phyloP scores from a whole-genome alignment of 2,113 vertebrate species.

The Poecile atricapillus region DNA sequence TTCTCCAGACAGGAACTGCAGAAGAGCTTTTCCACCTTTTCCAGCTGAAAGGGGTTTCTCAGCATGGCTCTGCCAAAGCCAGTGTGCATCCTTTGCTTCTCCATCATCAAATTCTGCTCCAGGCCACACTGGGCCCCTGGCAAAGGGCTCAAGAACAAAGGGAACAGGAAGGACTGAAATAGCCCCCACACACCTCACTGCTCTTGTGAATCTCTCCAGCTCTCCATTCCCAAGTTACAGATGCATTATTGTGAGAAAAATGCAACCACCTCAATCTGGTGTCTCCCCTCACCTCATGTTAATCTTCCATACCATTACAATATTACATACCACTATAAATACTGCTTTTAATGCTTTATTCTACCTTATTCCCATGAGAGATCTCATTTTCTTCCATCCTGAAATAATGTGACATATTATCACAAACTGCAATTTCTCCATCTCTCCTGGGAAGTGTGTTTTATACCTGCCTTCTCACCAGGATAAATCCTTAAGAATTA shows the following conservation, averaged over 20 bases:
- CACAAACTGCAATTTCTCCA: background rate
- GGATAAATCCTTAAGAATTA: background rate
- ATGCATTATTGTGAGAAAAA: background rate
- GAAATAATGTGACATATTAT: background rate
- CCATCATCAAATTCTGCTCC: background rate
- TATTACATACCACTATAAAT: background rate
- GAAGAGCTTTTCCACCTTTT: background rate
- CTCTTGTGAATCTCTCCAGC: background rate
- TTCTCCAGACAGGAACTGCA: background rate
- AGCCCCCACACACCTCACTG: background rate
- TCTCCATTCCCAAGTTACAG: background rate
- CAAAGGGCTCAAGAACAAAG: background rate
- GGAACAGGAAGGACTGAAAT: background rate
- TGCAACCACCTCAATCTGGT: background rate
- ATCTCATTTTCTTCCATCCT: background rate
- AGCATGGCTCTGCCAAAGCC: background rate
- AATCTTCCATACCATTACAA: background rate
- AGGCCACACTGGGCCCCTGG: rapidly evolving
- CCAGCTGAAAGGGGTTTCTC: background rate
- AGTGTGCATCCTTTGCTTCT: background rate
- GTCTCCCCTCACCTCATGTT: background rate
- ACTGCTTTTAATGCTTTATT: background rate
- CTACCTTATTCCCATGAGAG: background rate
- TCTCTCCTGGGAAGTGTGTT: background rate
- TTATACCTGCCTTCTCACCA: background rate